These are phyloP conservation scores for Todiramphus saurophagus DNA, from an alignment of 2,113 vertebrate species.

Conservation along the genomic window DNA sequence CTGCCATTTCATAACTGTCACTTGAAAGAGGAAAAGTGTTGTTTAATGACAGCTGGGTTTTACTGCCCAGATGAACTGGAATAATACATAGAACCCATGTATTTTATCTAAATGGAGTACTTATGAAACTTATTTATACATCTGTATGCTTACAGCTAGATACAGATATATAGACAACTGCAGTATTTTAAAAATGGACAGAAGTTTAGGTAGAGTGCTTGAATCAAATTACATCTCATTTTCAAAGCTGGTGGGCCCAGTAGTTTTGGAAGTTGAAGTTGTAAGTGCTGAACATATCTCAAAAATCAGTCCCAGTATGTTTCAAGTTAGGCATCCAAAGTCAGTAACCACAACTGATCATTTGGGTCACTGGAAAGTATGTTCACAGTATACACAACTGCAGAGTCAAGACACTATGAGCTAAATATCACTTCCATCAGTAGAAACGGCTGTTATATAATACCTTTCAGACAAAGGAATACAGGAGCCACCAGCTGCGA, in stretches of 20 bases:
- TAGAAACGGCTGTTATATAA: background rate
- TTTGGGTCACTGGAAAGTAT: background rate
- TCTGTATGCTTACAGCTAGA: background rate
- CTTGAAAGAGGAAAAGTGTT: background rate
- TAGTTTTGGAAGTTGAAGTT: background rate
- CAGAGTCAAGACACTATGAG: background rate
- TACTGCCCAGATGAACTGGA: constrained; percentile 2
- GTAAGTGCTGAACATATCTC: background rate
- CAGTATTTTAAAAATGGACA: background rate
- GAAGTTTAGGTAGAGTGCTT: background rate
- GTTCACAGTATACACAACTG: background rate
- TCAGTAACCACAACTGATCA: background rate
- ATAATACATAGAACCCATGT: background rate
- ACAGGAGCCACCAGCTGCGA: background rate
- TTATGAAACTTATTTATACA: constrained; percentile 2
- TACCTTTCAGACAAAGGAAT: background rate
- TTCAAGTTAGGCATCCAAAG: background rate
- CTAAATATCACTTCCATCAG: background rate
- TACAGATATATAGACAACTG: background rate
- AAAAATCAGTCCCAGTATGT: background rate
- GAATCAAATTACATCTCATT: constrained; percentile 16
- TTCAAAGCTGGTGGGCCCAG: background rate
- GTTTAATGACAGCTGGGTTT: constrained; percentile 16
- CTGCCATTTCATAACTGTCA: constrained; percentile 22
- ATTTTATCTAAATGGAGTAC: background rate